Evolutionary conservation across 2,888 invertebrate species (phyloP).

Genomic region (Cheilosia scutellata): DNA sequence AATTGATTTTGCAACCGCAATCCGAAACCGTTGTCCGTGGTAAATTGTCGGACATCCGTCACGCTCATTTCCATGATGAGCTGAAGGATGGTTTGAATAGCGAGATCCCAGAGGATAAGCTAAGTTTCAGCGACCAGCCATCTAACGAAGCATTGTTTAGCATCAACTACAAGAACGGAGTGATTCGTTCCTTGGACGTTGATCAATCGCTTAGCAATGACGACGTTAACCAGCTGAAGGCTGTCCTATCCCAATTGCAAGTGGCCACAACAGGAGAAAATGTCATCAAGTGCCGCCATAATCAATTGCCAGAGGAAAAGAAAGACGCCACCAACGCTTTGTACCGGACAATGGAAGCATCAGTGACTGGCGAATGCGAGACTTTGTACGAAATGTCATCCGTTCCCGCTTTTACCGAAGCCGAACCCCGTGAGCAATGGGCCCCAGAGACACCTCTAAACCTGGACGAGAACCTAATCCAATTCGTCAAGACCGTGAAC

Average conservation of each 20-base stretch:
- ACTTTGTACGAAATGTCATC: slow-evolving; percentile 89
- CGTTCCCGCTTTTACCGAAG: slow-evolving; percentile 85
- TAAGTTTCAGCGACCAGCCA: slow-evolving; percentile 84
- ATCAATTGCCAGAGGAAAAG: slow-evolving; percentile 84
- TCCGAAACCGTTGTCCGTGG: slow-evolving; percentile 85
- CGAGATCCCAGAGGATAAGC: slow-evolving; percentile 84
- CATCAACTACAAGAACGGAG: slow-evolving; percentile 87
- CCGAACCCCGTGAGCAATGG: slow-evolving; percentile 86
- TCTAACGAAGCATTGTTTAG: slow-evolving; percentile 86
- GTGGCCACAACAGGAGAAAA: slow-evolving; percentile 86
- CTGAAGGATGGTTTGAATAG: slow-evolving; percentile 85
- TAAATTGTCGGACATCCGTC: slow-evolving; percentile 85
- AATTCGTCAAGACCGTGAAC: slow-evolving; percentile 88
- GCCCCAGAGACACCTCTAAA: slow-evolving; percentile 84
- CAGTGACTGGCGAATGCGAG: slow-evolving; percentile 89
- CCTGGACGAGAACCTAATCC: slow-evolving; percentile 84
- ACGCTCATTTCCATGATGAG: slow-evolving; percentile 85
- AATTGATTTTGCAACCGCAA: slow-evolving; percentile 85
- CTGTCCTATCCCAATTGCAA: slow-evolving; percentile 89
- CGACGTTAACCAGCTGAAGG: slow-evolving; percentile 89
- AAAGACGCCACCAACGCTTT: slow-evolving; percentile 85
- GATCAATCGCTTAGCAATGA: slow-evolving; percentile 86
- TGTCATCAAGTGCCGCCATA: slow-evolving; percentile 84
- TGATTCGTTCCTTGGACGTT: slow-evolving; percentile 86
- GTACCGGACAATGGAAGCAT: slow-evolving; percentile 89